Evolutionary conservation across 2,797 vertebrate species (phyloP), one percentile per base, ranked within the genome.

Genomic region (Acrossocheilus fasciatus): DNA sequence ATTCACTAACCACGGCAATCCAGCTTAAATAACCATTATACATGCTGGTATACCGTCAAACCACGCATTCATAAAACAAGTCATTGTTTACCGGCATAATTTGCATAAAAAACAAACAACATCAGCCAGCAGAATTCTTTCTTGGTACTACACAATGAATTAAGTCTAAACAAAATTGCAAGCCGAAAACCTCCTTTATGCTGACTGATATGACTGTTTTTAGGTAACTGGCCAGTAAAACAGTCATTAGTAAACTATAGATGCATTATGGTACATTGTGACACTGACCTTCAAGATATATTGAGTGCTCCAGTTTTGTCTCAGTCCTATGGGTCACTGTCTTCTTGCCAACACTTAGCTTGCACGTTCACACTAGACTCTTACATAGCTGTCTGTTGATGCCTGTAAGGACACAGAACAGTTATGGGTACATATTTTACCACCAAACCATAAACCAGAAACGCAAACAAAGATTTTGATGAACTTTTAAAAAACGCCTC

Each of bases 391-490:
- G 82, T 89, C 89, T 87, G 89, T 89, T 87, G 91, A 93, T 90
- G 90, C 91, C 95, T 95, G 92, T 73, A 92, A 90, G 92, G 91
- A 93, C 92, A 93, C 85, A 93, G 89, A 89, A 23, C 30, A 81
- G 69, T 86, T 62, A 85, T 72, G 76, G 52, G 76, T 47, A 80
- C 36, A 59, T 64, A 73, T 80, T 85, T 81, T 81, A 73, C 47
- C 68, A 84, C 69, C 30, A 54, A 81, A 75, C 45, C 64, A 86
- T 85, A 78, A 80, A 75, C 45, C 64, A 86, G 83, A 78, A 80
- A 47, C 4, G 41, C 84, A 88, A 72, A 85, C 30, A 39, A 20
- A 78, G 77, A n/a, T 81, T 73, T 85, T 68, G 81, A 73, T 73
- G 54, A 72, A 87, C 80, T 87, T 85, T 57, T 54, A 74, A 54